Percentiles rank a stretch among this genome's conserved stretches.
Conservation (phyloP, 1,140 invertebrate species). For the Magallana angulata region DNA sequence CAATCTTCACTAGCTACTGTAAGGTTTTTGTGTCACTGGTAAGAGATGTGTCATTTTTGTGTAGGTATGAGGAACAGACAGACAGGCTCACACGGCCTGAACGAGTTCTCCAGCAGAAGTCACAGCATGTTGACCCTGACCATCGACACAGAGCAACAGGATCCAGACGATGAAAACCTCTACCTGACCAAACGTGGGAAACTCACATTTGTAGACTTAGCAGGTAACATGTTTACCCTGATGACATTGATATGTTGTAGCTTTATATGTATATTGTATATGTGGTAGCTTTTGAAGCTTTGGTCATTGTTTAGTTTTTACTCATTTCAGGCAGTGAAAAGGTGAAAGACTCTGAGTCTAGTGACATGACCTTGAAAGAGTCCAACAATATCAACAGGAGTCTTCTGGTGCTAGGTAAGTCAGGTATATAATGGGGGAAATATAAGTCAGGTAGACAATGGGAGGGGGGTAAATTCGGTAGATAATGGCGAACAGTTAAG, state of each 20-base stretch:
- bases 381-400: conserved; percentile 80
- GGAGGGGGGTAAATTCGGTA: too few species aligned
- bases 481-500: too few species aligned
- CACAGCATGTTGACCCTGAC: conserved; percentile 79
- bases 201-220: conserved; percentile 80
- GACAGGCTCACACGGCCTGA: conserved; percentile 76
- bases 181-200: conserved; percentile 79
- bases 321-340: conserved; percentile 78
- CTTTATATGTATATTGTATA: too few species aligned
- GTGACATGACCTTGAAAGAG: conserved; percentile 73
- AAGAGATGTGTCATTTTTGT: neutral
- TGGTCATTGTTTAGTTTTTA: neutral
- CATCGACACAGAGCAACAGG: conserved; percentile 78
- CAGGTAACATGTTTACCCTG: conserved; percentile 65
- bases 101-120: conserved; percentile 79
- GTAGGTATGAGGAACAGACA: conserved; percentile 77
- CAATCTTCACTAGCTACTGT: too few species aligned
- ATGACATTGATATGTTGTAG: too few species aligned
- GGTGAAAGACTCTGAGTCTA: conserved; percentile 73
- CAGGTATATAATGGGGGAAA: neutral
- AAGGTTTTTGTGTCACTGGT: too few species aligned
- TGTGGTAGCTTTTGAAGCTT: too few species aligned
- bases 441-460: too few species aligned
- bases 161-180: conserved; percentile 84
- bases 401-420: conserved; percentile 77